Base-by-base conservation (phyloP, 2,888 invertebrate genomes). In the Drosophila kokeensis region DNA sequence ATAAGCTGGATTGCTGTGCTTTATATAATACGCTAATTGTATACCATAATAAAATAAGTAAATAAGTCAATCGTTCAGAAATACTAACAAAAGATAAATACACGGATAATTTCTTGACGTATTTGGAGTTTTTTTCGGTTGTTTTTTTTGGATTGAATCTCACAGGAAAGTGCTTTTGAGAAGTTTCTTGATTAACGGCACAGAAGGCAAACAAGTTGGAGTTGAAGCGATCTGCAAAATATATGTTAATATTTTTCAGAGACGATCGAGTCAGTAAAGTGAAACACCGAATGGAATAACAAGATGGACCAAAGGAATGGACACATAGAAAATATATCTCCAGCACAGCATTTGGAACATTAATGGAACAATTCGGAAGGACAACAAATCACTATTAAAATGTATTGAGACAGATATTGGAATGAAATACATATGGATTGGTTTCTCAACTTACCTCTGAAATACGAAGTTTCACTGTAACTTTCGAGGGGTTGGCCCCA, bases 401-500 rank as follows among this genome's bases (percentile, higher is more conserved):
- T 24, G 18, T 45, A 27, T 7, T 13, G 27, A 38, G 7, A 15
- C 8, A 21, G 36, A 11, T 45, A 29, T 18, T 18, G 48, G 18
- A 57, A 58, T 27, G 36, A 18, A 48, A 42, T 18, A 60, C 53
- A 29, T 18, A 29, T 21, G 4, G 8, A 40, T 27, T 53, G 36
- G 21, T 29, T 27, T 30, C 11, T 11, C 18, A 61, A 92, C 94
- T 94, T 89, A 95, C 94, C 94, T 93, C 93, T 94, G 91, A 95
- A 91, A 92, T 95, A 93, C 92, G 94, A 92, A 87, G 93, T 92
- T 79, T 95, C 95, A 78, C 94, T 92, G 72, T 94, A 93, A 82
- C 93, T 93, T 73, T 93, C 93, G 70, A 93, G 83, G 32, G 94
- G 94, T 84, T 94, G 95, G 27, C 94, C 95, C 95, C 95, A 95